Evolutionary conservation across 2,797 vertebrate genomes (phyloP), one percentile per base, ranked within the genome.

Genomic region (Chelidonichthys spinosus): DNA sequence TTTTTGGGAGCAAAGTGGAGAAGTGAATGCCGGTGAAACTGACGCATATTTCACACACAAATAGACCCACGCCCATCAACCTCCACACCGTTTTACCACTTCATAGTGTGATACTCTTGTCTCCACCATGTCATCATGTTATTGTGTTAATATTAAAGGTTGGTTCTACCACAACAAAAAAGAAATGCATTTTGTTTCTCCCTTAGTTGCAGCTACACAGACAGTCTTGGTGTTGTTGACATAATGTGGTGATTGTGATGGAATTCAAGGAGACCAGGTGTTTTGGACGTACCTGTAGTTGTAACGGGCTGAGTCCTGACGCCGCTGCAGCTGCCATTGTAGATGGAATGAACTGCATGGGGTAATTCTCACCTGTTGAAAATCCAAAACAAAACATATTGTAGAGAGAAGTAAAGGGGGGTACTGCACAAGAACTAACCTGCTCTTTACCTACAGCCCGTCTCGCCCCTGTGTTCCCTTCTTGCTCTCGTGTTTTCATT

Each of bases 311-410:
- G 95, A 99, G 96, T 94, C 97, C 98, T 94, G 98, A 97, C 85
- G 97, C 97, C 72, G 97, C 98, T 83, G 97, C 98, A 94, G 98
- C 97, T 95, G 97, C 97, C 97, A 99, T 99, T 94, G 97, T 97
- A 75, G 98, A 99, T 87, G 98, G 97, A 97, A 99, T 98, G 96
- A 99, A 98, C 97, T 99, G 98, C 96, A 99, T 97, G 64, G 98
- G 97, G 95, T 98, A 99, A 96, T 97, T 98, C 95, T 99, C 97
- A 97, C 98, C 98, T 99, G 97, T 96, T 90, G 85, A 91, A 79
- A 55, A 75, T 74, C 5, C 54, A 78, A 54, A 82, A 81, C 74
- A 95, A 94, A 95, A 96, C 93, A 95, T 91, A 94, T 90, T 93
- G 64, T 81, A 87, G 83, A 95, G 93, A 53, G 56, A n/a, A 56